Percentiles rank a stretch among this genome's conserved stretches.
phyloP scores from a whole-genome alignment of 2,113 vertebrate genomes.

The Melanerpes formicivorus region DNA sequence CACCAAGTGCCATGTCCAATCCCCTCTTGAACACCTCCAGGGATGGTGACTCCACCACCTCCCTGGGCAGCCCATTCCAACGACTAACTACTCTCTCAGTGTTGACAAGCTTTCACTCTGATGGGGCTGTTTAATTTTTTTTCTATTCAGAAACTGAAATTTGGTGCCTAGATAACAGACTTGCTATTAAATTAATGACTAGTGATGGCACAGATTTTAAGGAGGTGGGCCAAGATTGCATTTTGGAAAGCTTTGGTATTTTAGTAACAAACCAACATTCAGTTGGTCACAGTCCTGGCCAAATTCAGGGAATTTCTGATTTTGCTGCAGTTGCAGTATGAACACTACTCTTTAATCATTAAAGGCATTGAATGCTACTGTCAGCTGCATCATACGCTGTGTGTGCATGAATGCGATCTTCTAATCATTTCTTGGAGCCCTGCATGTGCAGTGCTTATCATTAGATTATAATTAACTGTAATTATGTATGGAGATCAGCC shows the following conservation, averaged over 20 bases:
- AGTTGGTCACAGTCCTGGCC: neutral
- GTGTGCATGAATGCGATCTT: neutral
- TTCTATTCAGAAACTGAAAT: neutral
- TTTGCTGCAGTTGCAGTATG: constrained; percentile 10
- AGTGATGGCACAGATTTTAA: neutral
- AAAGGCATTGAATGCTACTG: neutral
- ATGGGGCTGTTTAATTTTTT: neutral
- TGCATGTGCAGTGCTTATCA: constrained; percentile 10
- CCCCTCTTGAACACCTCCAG: too few species aligned
- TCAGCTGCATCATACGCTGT: constrained; percentile 19
- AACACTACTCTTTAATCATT: neutral
- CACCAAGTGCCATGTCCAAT: too few species aligned
- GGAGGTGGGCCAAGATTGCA: neutral
- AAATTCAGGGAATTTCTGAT: neutral
- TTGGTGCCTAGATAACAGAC: neutral
- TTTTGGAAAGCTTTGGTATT: neutral
- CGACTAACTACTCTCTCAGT: neutral
- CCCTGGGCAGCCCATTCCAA: too few species aligned
- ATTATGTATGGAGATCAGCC: constrained; percentile 41
- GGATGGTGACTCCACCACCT: too few species aligned
- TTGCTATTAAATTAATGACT: neutral
- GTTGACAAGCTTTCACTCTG: neutral
- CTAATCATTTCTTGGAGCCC: neutral
- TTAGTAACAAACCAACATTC: neutral
- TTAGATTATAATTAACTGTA: constrained; percentile 58